A percentile compares a stretch with the other conserved stretches of the same genome.
Evolutionary conservation across 1,140 invertebrate species (phyloP).

Genomic region (Megalonaias nervosa): DNA sequence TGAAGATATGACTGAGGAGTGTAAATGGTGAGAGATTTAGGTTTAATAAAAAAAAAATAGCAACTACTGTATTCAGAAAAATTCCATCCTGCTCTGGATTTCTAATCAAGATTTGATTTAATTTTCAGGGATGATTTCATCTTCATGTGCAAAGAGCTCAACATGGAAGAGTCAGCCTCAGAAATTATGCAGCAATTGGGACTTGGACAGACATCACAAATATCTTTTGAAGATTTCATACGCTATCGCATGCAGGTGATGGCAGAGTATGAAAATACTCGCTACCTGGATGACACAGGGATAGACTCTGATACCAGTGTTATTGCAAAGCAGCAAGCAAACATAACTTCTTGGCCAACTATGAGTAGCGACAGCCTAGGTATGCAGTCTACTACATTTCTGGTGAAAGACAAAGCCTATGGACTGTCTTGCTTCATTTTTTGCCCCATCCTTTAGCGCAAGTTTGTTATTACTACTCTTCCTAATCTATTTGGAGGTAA

Average conservation of each 20-base stretch:
- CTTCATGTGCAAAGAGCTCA: constrained; percentile 78
- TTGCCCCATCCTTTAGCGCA: no score
- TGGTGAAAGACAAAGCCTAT: no score
- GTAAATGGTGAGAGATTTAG: neutral
- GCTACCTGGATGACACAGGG: constrained; percentile 27
- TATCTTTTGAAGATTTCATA: constrained; percentile 80
- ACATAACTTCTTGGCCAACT: constrained; percentile 69
- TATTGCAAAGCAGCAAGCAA: constrained; percentile 18
- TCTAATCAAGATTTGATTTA: constrained; percentile 25
- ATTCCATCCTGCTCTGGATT: neutral
- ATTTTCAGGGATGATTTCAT: constrained; percentile 78
- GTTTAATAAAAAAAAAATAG: constrained; percentile 1
- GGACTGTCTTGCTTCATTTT: neutral
- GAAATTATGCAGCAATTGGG: constrained; percentile 80
- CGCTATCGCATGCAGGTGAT: constrained; percentile 75
- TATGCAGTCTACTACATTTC: constrained; percentile 52
- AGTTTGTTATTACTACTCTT: no score
- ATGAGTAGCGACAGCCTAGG: constrained; percentile 79
- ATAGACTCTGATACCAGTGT: constrained; percentile 42
- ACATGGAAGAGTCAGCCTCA: constrained; percentile 79
- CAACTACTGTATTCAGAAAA: neutral
- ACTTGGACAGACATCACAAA: constrained; percentile 75
- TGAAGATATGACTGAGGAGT: no score
- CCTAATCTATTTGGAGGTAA: no score
- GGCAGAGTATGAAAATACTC: constrained; percentile 60